A percentile compares a stretch with the other conserved stretches of the same genome.
Evolutionary conservation across 2,113 vertebrate species (phyloP).

Genomic region (Oriolus oriolus): DNA sequence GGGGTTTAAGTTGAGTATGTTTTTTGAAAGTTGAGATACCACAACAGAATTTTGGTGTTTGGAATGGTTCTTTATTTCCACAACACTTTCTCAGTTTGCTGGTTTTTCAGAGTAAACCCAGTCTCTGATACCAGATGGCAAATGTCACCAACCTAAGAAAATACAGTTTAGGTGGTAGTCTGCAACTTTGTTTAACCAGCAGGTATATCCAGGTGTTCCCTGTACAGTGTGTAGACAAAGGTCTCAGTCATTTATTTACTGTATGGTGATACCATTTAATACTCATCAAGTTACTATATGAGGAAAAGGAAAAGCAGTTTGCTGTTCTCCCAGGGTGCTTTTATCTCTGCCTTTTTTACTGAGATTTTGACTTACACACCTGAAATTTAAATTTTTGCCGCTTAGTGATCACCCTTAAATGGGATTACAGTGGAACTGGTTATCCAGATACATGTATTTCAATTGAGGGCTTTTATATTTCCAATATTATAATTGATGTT

Average conservation of each 20-base stretch:
- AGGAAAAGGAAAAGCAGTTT: background rate
- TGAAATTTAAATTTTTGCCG: background rate
- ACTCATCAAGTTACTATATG: background rate
- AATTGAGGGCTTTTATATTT: background rate
- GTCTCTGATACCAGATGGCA: background rate
- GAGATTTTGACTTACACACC: accelerated
- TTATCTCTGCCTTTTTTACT: background rate
- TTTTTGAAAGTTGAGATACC: background rate
- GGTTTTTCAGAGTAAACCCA: background rate
- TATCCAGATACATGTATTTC: background rate
- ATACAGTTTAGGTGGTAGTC: background rate
- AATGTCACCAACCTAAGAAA: background rate
- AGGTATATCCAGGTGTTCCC: background rate
- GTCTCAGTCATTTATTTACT: background rate
- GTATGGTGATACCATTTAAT: background rate
- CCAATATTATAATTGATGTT: background rate
- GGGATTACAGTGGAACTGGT: background rate
- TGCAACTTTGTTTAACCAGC: background rate
- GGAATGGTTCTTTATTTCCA: background rate
- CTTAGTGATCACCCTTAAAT: background rate
- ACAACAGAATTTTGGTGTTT: background rate
- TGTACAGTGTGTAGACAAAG: background rate
- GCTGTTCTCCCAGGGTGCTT: background rate
- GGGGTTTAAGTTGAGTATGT: background rate
- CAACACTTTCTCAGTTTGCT: background rate